Conservation (phyloP, 2,797 vertebrate genomes). For the Ambastaia sidthimunki region DNA sequence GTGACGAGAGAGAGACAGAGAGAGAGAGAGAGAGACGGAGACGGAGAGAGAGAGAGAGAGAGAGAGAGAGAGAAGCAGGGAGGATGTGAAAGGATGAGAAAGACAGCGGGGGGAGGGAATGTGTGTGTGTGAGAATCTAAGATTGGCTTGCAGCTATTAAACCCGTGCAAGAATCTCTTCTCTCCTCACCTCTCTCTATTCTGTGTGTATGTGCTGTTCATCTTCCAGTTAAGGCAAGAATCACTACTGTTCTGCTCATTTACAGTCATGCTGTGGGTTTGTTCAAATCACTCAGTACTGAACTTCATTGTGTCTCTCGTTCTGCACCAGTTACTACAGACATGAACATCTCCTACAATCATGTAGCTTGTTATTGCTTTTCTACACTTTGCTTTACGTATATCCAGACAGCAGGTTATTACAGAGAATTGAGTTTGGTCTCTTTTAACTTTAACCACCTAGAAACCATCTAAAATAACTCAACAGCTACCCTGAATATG, state of each 20-base stretch:
- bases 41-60: not conserved
- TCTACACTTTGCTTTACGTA: not conserved
- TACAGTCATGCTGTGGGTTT: not conserved
- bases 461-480: not conserved
- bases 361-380: no score
- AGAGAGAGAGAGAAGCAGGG: no score
- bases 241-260: constrained; percentile 3
- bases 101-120: not conserved
- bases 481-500: not conserved
- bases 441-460: not conserved
- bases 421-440: not conserved
- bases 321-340: not conserved
- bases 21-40: not conserved
- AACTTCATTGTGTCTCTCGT: not conserved
- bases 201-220: not conserved
- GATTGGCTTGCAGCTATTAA: constrained; percentile 46
- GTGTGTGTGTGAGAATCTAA: constrained; percentile 16
- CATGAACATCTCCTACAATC: no score
- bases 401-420: not conserved
- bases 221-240: not conserved
- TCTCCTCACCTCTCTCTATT: constrained; percentile 3
- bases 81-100: not conserved
- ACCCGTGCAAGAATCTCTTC: not conserved
- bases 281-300: not conserved
- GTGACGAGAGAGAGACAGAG: constrained; percentile 45